Evolutionary conservation across 2,888 invertebrate genomes (phyloP).

Genomic region (Plagodis pulveraria): DNA sequence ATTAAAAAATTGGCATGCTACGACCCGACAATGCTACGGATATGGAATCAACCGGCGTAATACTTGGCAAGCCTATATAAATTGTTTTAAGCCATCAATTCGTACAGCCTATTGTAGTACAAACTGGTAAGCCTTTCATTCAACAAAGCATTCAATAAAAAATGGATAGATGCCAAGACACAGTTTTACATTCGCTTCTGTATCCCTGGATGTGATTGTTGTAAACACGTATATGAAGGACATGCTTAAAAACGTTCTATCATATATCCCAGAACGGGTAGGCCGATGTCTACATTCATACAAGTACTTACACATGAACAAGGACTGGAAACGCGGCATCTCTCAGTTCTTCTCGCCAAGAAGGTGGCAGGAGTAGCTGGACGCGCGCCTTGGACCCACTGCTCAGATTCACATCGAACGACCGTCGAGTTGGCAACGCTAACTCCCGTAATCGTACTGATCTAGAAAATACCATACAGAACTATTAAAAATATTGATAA

Average conservation of each 20-base stretch:
- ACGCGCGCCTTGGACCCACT: constrained; percentile 95
- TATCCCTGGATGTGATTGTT: no score
- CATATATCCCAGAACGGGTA: no score
- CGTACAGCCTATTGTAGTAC: background rate
- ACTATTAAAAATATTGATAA: background rate
- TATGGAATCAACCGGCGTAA: constrained; percentile 15
- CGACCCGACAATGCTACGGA: constrained; percentile 5
- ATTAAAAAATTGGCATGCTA: constrained; percentile 27
- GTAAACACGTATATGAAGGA: no score
- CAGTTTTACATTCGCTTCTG: no score
- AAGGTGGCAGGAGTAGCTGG: constrained; percentile 94
- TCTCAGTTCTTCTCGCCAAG: constrained; percentile 93
- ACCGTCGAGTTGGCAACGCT: constrained; percentile 92
- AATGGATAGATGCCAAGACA: no score
- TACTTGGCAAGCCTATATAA: constrained; percentile 16
- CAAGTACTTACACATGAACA: constrained; percentile 90
- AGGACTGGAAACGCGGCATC: constrained; percentile 95
- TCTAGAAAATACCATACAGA: constrained; percentile 52
- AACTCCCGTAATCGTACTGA: constrained; percentile 89
- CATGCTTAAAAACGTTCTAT: no score
- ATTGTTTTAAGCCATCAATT: constrained; percentile 10
- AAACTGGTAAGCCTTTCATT: background rate
- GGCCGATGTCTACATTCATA: background rate
- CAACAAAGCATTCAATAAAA: background rate
- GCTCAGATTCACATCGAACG: constrained; percentile 93